Base-by-base conservation (phyloP, 2,888 invertebrate species). In the Camponotus fellah region DNA sequence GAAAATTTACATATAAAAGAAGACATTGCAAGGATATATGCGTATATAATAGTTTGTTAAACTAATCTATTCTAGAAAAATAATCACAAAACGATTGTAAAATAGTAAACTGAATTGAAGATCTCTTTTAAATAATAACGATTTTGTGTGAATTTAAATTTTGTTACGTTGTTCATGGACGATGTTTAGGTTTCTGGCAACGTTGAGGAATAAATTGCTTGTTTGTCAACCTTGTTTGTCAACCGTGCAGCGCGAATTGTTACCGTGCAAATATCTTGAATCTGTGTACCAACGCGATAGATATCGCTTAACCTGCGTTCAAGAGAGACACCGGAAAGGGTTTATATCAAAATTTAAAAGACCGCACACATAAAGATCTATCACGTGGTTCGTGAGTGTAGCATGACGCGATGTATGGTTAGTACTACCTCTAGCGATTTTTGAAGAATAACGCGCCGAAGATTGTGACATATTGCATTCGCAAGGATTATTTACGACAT, bases 401-500 rank as follows among this genome's bases (percentile, higher is more conserved):
- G 37, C n/a, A 17, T 64, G 14, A 77, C 46, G 21, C 69, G 14
- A 77, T 56, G 21, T 26, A 80, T n/a, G 49, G 58, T 5, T 5
- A 26, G 37, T 26, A 43, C 46, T 53, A 49, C 43, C 26, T 21
- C 0, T 14, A 37, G n/a, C 26, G 37, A 49, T 81, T 60, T 60
- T 62, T 80, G 66, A 65, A 65, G 40, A 40, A 80, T 82, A 53
- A 43, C 43, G 53, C 9, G 82, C 2, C 32, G 37, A 68, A 43
- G 12, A 3, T 64, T 37, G 26, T 60, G 60, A 69, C 62, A 26
- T 64, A 71, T 76, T 56, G 76, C 58, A 49, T 83, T 77, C 79
- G 80, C 75, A 71, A 77, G 66, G 64, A 88, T 89, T 85, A 88
- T 89, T 87, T 88, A 86, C 83, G 84, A n/a, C 53, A 9, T 21